phyloP scores from a whole-genome alignment of 2,797 vertebrate genomes.

The Coluber constrictor region DNA sequence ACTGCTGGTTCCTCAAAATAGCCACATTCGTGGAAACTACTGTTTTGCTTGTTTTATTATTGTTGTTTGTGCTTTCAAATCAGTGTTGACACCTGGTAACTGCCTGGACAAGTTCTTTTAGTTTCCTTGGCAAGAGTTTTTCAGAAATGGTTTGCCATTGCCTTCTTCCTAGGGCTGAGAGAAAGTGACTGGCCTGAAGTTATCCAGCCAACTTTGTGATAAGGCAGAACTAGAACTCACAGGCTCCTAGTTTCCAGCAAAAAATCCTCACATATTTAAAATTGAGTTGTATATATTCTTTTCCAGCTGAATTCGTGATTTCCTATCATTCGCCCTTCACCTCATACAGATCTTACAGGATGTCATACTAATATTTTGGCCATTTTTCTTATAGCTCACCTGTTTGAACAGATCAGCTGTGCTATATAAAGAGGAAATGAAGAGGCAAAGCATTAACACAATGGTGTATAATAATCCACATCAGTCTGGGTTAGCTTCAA shows the following conservation, averaged over 20 bases:
- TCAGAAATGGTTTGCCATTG: not conserved
- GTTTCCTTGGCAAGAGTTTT: not conserved
- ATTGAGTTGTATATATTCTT: not conserved
- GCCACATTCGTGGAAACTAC: not conserved
- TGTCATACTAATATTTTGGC: not conserved
- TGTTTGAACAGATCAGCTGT: not conserved
- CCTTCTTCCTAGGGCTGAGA: not conserved
- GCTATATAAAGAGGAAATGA: not conserved
- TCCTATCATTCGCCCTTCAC: not conserved
- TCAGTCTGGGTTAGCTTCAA: not conserved
- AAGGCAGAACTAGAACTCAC: not conserved
- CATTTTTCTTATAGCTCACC: not conserved
- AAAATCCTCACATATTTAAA: not conserved
- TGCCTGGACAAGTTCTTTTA: not conserved
- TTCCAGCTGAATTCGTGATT: not conserved
- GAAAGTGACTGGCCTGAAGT: not conserved
- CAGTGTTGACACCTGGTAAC: not conserved
- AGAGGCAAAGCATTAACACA: not conserved
- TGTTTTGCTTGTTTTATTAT: not conserved
- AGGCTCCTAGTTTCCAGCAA: not conserved
- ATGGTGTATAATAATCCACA: not conserved
- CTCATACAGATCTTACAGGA: not conserved
- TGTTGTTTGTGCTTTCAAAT: not conserved
- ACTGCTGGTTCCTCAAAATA: not conserved
- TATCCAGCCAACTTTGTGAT: not conserved